Base-by-base conservation (phyloP, 1,140 invertebrate genomes). In the Bombus fervidus region DNA sequence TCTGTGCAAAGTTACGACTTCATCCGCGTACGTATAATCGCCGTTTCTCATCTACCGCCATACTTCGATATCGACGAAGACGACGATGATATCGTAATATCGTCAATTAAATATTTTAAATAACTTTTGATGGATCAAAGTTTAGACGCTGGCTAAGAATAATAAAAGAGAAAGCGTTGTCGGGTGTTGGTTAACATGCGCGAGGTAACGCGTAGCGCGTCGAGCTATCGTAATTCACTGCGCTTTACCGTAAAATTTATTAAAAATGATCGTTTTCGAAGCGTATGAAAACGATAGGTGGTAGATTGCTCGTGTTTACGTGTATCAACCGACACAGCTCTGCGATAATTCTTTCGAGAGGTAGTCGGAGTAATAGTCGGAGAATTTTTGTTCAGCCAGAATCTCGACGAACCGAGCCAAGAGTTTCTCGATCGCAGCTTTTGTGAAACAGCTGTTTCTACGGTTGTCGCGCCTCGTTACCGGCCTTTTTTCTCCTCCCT, bases 401-500 rank as follows among this genome's bases (percentile, higher is more conserved):
- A 37, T 3, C 18, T 25, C 1, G 4, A 13, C 2, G 28, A 22
- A 13, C 18, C 12, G 4, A 5, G 2, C 4, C 10, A 22, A 1
- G 68, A 59, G 43, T 83, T 80, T 47, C 87, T 83, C 74, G 79
- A 80, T 85, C 77, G 75, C 34, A 25, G 85, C 77, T 81, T 86
- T 87, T 79, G 87, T 87, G 81, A 91, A 89, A 90, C 91, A 87
- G 78, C 85, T 87, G 89, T 81, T 87, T 89, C 88, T 76, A 85
- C 85, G 78, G 72, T 81, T 69, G 85, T 59, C 80, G 89, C 79
- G 90, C 83, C 87, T 93, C 91, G 91, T 93, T 93, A 93, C 85
- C 87, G 89, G 82, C 83, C 87, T 91, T 91, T 90, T 91, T 92
- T 93, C 88, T 81, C 83, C 75, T 75, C 91, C 83, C 81, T 93